These are phyloP conservation scores for Peromyscus melanophrys DNA, from an alignment of 2,797 vertebrate species.

Conservation along the genomic window DNA sequence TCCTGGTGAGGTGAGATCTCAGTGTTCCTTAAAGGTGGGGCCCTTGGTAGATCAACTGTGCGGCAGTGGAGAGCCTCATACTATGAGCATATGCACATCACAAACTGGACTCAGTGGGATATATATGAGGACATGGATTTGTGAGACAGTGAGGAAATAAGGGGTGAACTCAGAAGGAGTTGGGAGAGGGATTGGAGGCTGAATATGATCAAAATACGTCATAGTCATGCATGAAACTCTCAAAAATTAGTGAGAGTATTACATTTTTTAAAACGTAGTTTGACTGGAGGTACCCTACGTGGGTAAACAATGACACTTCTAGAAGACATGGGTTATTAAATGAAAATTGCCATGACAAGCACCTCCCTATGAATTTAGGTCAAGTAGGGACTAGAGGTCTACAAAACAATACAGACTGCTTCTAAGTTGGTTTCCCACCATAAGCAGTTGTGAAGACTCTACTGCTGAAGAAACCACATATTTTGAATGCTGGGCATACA, in stretches of 20 bases:
- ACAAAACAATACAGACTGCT: not conserved
- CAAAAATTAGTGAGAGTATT: not conserved
- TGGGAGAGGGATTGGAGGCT: not conserved
- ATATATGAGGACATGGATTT: too few relatives aligned
- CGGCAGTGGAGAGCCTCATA: too few relatives aligned
- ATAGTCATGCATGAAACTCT: not conserved
- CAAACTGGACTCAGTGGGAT: not conserved
- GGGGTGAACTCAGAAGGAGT: not conserved
- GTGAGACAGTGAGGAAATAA: not conserved
- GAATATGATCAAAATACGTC: not conserved
- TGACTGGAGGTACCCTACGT: not conserved
- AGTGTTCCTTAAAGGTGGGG: not conserved
- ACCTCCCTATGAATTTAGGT: not conserved
- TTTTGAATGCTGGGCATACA: not conserved
- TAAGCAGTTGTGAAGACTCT: not conserved
- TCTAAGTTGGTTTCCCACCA: too few relatives aligned
- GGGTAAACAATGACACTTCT: not conserved
- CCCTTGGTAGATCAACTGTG: not conserved
- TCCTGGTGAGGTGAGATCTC: not conserved
- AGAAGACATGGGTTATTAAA: not conserved
- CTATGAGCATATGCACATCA: not conserved
- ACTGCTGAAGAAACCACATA: not conserved
- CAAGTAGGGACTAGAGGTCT: not conserved
- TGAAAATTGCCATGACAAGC: not conserved
- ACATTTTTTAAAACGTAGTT: not conserved